These are phyloP conservation scores for Nebria ingens DNA, from an alignment of 1,140 invertebrate species.

Conservation along the genomic window DNA sequence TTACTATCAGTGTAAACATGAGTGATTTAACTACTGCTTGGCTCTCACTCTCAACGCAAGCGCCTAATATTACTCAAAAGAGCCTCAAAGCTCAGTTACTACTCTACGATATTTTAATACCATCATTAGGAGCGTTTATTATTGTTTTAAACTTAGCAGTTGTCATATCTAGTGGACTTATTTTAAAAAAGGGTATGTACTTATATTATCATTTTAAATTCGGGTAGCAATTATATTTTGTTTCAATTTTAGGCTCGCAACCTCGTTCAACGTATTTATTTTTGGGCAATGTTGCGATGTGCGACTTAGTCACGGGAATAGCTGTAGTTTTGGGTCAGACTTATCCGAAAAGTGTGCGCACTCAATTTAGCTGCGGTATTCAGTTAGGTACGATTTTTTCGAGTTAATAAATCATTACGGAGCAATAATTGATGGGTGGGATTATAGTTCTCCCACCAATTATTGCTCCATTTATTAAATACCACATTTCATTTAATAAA, in stretches of 20 bases:
- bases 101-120: conserved; percentile 30
- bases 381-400: conserved; percentile 31
- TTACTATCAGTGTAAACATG: too few species aligned
- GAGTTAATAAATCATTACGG: too few species aligned
- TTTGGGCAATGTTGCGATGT: conserved; percentile 45
- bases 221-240: conserved; percentile 4
- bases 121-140: conserved; percentile 37
- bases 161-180: conserved; percentile 44
- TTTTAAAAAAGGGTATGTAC: conserved; percentile 41
- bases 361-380: conserved; percentile 26
- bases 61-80: conserved; percentile 12
- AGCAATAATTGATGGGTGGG: too few species aligned
- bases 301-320: conserved; percentile 42
- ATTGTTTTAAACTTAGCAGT: conserved; percentile 43
- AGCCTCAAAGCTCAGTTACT: conserved; percentile 20
- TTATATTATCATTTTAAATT: conserved; percentile 14
- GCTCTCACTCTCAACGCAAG: neutral
- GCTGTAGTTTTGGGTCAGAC: conserved; percentile 40
- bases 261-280: conserved; percentile 45
- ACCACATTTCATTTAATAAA: too few species aligned
- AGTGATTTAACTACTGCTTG: too few species aligned
- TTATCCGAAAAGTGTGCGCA: conserved; percentile 30
- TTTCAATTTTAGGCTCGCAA: conserved; percentile 35
- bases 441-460: too few species aligned
- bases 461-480: too few species aligned